phyloP scores from a whole-genome alignment of 2,797 vertebrate genomes.

The Rhynchotus rufescens region DNA sequence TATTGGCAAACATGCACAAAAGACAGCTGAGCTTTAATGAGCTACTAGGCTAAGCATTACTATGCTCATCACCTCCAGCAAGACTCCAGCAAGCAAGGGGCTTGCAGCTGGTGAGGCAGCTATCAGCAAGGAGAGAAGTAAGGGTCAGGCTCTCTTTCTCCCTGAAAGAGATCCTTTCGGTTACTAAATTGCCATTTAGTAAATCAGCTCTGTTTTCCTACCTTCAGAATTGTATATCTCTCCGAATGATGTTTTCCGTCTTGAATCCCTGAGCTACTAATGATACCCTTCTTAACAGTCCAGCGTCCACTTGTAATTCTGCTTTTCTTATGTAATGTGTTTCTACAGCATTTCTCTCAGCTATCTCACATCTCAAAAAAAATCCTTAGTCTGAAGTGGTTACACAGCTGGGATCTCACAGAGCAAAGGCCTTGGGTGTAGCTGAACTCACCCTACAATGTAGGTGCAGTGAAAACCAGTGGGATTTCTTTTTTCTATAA shows the following conservation, averaged over 20 bases:
- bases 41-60: neutral
- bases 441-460: neutral
- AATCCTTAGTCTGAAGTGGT: neutral
- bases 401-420: neutral
- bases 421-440: neutral
- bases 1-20: neutral
- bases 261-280: neutral
- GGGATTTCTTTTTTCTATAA: neutral
- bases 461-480: neutral
- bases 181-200: neutral
- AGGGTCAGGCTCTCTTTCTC: neutral
- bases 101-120: neutral
- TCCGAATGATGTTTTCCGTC: neutral
- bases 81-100: neutral
- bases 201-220: neutral
- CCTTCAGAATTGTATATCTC: neutral
- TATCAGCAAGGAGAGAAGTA: neutral
- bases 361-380: neutral
- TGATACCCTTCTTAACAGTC: neutral
- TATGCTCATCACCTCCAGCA: neutral
- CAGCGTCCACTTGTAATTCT: neutral
- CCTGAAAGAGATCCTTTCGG: neutral
- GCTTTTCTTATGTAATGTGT: neutral
- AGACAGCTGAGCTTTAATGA: neutral
- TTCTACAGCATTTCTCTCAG: neutral